Base-by-base conservation (phyloP, 2,888 invertebrate genomes). In the Epinotia bilunana region DNA sequence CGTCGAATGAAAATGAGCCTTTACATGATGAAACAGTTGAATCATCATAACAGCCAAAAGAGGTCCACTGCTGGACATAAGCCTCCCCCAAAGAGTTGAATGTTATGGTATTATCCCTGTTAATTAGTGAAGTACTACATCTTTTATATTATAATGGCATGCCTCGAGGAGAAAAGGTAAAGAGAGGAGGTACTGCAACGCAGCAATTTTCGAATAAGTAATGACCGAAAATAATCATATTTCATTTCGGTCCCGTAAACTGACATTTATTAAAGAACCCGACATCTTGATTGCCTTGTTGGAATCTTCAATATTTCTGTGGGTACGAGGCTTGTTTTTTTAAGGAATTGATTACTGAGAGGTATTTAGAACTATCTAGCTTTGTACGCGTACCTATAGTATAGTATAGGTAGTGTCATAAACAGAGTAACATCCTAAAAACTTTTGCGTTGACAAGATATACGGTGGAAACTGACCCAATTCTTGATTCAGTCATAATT, bases 241-340 rank as follows among this genome's bases (percentile, higher is more conserved):
- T 89, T 90, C 90, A 90, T 82, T 85, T 85, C 82, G 81, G 77
- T 85, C 81, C 86, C 83, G 77, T 69, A 74, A 76, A 80, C 82
- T 89, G 90, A 90, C 90, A 87, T 89, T 90, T 90, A 90, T 90
- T 90, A 90, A 89, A 87, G 83, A 85, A 83, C 83, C 85, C 81
- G 82, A 80, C 83, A 78, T 80, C 85, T 85, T 86, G 84, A 88
- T 89, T 86, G 85, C 83, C 81, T 78, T 84, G 83, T 84, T 83
- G 79, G 80, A 82, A 82, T 81, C 79, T 81, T 81, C 53, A 46
- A 60, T 65, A 33, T 65, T 28, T 49, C 57, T 49, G 49, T 49
- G 49, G 16, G 16, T 16, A 49, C 49, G 16, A 16, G 49, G 49
- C 49, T 49, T 49, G 16, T 49, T 49, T 49, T 53, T 7, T n/a